Conservation (phyloP, 1,140 invertebrate species). For the Capitella teleta region DNA sequence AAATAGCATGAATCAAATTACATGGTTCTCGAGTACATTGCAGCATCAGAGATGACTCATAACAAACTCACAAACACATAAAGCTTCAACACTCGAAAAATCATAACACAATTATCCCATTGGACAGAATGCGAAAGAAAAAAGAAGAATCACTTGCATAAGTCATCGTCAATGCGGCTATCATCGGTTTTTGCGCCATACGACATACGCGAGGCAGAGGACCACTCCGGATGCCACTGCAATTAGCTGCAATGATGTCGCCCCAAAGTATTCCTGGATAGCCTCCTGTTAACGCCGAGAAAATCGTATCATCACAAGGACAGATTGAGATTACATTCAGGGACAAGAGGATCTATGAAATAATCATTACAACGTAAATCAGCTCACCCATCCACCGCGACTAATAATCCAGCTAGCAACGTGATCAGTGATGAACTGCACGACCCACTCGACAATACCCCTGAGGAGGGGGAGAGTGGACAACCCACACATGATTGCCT, state of each 20-base stretch:
- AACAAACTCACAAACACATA: too few species aligned
- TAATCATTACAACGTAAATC: neutral
- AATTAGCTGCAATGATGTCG: constrained; percentile 20
- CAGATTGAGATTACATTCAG: neutral
- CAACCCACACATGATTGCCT: constrained; percentile 22
- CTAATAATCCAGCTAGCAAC: constrained; percentile 38
- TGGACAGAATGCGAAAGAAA: too few species aligned
- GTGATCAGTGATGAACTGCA: constrained; percentile 35
- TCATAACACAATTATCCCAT: too few species aligned
- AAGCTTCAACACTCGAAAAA: too few species aligned
- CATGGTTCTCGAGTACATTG: too few species aligned
- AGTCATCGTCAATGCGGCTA: too few species aligned
- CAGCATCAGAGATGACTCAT: too few species aligned
- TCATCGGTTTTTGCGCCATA: too few species aligned
- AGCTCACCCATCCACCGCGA: constrained; percentile 39
- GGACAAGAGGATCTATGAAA: neutral
- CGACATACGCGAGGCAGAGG: too few species aligned
- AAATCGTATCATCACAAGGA: neutral
- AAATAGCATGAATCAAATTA: too few species aligned
- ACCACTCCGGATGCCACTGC: too few species aligned
- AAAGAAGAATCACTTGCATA: too few species aligned
- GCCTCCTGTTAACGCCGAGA: constrained; percentile 22
- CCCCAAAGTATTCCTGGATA: constrained; percentile 34
- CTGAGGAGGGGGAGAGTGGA: constrained; percentile 32
- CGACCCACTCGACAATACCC: constrained; percentile 34